Base-by-base conservation (phyloP, 2,113 vertebrate species). In the Salvelinus alpinus region DNA sequence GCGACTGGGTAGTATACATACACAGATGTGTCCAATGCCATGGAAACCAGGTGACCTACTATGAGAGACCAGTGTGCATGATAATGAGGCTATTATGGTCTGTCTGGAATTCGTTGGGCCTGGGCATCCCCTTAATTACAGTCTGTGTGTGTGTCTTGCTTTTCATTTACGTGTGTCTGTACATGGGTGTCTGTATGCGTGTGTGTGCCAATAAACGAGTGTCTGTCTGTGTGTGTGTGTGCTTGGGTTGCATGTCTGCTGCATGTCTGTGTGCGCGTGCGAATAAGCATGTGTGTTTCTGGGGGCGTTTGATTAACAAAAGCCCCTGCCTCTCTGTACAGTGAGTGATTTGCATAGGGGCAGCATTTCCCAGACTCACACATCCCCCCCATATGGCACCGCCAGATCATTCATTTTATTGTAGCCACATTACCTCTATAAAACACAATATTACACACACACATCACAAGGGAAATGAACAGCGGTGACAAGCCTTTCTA, bases 81-180 rank as follows among this genome's bases (percentile, higher is more conserved):
- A 89, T 88, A 87, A 91, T 89, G 73, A 88, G 83, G 78, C 88
- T 85, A 89, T 91, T 86, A 86, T 78, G 71, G 86, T 83, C 80
- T 80, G 84, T 83, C 86, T 90, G 82, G 81, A 86, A 76, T 82
- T 84, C 60, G 74, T 85, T 77, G 80, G 80, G 83, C 83, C 86
- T 82, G 78, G 80, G 79, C 75, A 85, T 82, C 78, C 79, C 73
- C 79, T 90, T 91, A 92, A 92, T 92, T 88, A 90, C 79, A 83
- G 70, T 76, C 62, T 77, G 70, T 71, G 79, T 80, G 71, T 70
- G 38, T 70, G 88, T 84, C 70, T 83, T 80, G 84, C 79, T 81
- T 86, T 51, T 51, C 14, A 73, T 85, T 88, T 79, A 80, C 5
- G 1, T 64, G 72, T 51, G 59, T 73, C 59, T 27, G 22, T 64